These are phyloP conservation scores for Squalus acanthias DNA, from an alignment of 2,797 vertebrate species.

Conservation along the genomic window DNA sequence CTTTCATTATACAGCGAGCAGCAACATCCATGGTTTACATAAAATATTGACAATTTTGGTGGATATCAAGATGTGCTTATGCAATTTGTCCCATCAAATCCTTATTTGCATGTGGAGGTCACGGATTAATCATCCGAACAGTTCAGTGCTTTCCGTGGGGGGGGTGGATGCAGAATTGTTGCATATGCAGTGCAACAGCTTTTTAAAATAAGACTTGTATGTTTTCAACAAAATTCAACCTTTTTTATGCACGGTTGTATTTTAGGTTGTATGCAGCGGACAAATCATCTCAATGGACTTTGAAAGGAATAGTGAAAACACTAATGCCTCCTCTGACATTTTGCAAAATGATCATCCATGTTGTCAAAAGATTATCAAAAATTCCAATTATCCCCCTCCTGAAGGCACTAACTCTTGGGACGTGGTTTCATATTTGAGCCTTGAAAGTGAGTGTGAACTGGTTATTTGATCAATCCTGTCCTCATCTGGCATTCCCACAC, in stretches of 20 bases:
- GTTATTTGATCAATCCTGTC: neutral
- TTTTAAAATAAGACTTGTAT: neutral
- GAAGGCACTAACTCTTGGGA: neutral
- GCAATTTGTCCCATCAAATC: no score
- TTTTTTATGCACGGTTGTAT: neutral
- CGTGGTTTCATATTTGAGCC: neutral
- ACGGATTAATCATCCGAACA: no score
- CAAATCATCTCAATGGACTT: neutral
- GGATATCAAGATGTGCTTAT: no score
- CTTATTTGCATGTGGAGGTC: no score
- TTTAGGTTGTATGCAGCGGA: neutral
- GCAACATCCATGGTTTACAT: neutral
- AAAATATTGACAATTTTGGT: neutral
- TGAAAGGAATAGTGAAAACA: neutral
- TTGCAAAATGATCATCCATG: neutral
- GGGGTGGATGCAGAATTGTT: no score
- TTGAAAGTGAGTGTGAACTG: neutral
- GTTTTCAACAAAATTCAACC: no score
- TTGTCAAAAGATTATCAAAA: neutral
- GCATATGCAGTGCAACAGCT: neutral
- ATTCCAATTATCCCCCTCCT: neutral
- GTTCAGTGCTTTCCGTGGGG: no score
- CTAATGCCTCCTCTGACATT: neutral
- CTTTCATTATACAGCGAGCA: neutral
- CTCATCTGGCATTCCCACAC: neutral